Evolutionary conservation across 2,888 invertebrate genomes (phyloP).

Genomic region (Nomada fucata): DNA sequence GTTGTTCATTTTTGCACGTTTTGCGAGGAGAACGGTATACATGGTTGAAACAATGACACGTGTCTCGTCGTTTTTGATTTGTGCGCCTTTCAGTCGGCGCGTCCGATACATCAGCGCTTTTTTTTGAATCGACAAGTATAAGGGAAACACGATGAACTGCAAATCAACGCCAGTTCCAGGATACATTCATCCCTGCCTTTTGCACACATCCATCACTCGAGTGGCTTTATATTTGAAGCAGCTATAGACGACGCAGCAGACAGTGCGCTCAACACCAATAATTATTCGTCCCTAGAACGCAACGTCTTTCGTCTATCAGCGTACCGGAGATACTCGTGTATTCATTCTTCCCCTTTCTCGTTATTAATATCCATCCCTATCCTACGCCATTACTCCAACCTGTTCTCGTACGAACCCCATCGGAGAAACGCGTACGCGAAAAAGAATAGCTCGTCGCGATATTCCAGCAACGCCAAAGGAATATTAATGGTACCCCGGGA

Average conservation of each 20-base stretch:
- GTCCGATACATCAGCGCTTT: not conserved
- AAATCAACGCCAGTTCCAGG: not conserved
- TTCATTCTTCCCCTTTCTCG: too few species aligned
- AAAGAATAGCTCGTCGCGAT: not conserved
- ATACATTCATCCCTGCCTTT: not conserved
- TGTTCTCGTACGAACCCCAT: not conserved
- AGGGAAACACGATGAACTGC: not conserved
- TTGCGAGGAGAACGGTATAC: too few species aligned
- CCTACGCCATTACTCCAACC: not conserved
- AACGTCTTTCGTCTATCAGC: too few species aligned
- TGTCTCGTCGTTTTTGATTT: not conserved
- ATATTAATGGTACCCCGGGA: constrained; percentile 18
- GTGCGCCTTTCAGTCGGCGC: not conserved
- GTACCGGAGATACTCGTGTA: too few species aligned
- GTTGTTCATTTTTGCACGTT: too few species aligned
- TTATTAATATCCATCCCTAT: too few species aligned
- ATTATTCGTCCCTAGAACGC: too few species aligned
- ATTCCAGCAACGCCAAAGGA: constrained; percentile 14
- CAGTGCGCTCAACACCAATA: too few species aligned
- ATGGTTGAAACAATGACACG: not conserved
- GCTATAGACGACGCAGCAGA: too few species aligned
- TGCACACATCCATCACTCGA: too few species aligned
- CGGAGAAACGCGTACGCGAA: not conserved
- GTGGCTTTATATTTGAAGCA: too few species aligned
- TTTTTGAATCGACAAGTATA: not conserved